Evolutionary conservation across 1,140 invertebrate species (phyloP).

Genomic region (Drosophila lacteicornis): DNA sequence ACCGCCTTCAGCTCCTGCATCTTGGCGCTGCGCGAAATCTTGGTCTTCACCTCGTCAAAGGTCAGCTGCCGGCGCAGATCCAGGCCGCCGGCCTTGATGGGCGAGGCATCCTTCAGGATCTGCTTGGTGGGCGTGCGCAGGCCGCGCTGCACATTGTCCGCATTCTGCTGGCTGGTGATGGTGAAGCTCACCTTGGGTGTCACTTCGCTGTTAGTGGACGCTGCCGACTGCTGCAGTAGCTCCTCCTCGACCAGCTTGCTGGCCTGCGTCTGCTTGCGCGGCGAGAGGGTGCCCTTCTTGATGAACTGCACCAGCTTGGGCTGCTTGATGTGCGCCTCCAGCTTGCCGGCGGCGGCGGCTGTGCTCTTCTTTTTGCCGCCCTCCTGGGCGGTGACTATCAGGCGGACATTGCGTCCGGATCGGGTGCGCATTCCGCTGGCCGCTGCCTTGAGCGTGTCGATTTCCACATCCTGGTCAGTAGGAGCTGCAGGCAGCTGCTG

Average conservation of each 20-base stretch:
- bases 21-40: constrained; percentile 87
- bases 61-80: constrained; percentile 86
- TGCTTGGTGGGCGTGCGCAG: constrained; percentile 83
- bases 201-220: constrained; percentile 43
- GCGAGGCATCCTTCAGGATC: constrained; percentile 71
- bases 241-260: constrained; percentile 35
- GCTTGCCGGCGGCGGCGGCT: constrained; percentile 33
- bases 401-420: constrained; percentile 70
- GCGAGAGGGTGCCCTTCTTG: constrained; percentile 72
- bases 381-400: constrained; percentile 60
- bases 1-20: constrained; percentile 88
- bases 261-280: constrained; percentile 61
- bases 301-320: constrained; percentile 82
- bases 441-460: constrained; percentile 58
- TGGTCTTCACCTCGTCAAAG: constrained; percentile 89
- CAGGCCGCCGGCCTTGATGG: constrained; percentile 73
- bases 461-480: constrained; percentile 66
- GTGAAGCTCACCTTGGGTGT: constrained; percentile 56
- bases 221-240: constrained; percentile 15
- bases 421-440: constrained; percentile 70
- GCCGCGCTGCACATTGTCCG: constrained; percentile 64
- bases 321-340: constrained; percentile 65
- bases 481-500: constrained; percentile 11
- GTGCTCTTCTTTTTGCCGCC: constrained; percentile 60
- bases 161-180: constrained; percentile 58